These are phyloP conservation scores for Acrocephalus kingi DNA, from an alignment of 2,113 vertebrate genomes.

Conservation along the genomic window DNA sequence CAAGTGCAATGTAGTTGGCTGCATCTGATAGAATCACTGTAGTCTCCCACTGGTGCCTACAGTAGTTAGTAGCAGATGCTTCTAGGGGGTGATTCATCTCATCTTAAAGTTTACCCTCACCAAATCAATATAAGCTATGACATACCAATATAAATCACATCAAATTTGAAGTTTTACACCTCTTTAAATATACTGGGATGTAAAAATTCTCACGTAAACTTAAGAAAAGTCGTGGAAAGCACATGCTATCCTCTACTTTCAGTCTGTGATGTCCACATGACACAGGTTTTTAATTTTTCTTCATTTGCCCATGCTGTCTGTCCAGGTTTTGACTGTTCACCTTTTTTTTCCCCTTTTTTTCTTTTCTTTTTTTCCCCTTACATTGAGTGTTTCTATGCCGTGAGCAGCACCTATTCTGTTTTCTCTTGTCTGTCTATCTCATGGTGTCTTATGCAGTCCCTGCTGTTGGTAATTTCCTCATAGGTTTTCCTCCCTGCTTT, in stretches of 20 bases:
- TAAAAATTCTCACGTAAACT: background rate
- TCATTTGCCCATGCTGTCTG: background rate
- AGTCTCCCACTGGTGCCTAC: conserved; percentile 1
- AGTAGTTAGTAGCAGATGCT: conserved; percentile 16
- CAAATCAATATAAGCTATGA: background rate
- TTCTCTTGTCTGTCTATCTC: background rate
- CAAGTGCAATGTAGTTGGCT: conserved; percentile 30
- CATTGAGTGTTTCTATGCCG: background rate
- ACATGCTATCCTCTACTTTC: background rate
- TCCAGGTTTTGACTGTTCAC: background rate
- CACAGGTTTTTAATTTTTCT: background rate
- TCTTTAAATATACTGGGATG: background rate
- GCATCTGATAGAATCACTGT: background rate
- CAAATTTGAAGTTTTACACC: background rate
- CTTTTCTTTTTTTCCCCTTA: fast-evolving
- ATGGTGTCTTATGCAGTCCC: background rate
- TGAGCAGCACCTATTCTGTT: background rate
- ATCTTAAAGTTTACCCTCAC: background rate
- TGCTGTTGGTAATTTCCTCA: background rate
- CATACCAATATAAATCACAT: background rate
- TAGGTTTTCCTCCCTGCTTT: background rate
- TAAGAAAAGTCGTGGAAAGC: background rate
- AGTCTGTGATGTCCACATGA: background rate
- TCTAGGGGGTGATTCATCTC: conserved; percentile 35
- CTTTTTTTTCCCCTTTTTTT: background rate